Conservation (phyloP, 2,113 vertebrate genomes). For the Aix galericulata region DNA sequence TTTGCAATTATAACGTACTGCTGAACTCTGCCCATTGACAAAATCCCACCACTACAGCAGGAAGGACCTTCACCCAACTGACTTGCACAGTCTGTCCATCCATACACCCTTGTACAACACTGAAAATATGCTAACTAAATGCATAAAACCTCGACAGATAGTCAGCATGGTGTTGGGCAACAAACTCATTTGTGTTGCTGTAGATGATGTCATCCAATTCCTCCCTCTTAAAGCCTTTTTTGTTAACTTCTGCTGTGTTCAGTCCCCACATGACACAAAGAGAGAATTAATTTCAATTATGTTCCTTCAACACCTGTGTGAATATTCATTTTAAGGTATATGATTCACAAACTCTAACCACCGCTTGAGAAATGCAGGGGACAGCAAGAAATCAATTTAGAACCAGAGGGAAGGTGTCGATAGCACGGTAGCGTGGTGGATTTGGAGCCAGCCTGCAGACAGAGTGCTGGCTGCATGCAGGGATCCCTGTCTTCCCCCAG, state of each 20-base stretch:
- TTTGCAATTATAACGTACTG: not conserved
- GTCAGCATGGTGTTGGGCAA: not conserved
- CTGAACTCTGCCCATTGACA: not conserved
- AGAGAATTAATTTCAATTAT: not conserved
- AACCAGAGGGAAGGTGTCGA: not conserved
- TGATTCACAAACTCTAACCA: not conserved
- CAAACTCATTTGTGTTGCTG: not conserved
- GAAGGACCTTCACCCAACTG: not conserved
- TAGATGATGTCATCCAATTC: rapidly evolving
- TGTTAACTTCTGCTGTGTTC: not conserved
- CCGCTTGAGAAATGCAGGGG: not conserved
- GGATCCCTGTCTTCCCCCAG: not conserved
- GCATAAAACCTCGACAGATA: not conserved
- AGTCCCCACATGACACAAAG: not conserved
- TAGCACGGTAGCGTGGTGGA: rapidly evolving
- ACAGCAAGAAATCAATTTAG: not conserved
- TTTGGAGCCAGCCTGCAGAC: rapidly evolving
- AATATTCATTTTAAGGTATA: no score
- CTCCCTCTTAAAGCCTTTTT: not conserved
- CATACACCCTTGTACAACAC: not conserved
- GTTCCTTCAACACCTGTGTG: not conserved
- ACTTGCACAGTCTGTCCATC: not conserved
- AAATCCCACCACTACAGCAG: not conserved
- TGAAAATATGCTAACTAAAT: not conserved
- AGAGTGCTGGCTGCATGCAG: not conserved